phyloP scores from a whole-genome alignment of 2,797 vertebrate genomes.

The Avahi laniger region DNA sequence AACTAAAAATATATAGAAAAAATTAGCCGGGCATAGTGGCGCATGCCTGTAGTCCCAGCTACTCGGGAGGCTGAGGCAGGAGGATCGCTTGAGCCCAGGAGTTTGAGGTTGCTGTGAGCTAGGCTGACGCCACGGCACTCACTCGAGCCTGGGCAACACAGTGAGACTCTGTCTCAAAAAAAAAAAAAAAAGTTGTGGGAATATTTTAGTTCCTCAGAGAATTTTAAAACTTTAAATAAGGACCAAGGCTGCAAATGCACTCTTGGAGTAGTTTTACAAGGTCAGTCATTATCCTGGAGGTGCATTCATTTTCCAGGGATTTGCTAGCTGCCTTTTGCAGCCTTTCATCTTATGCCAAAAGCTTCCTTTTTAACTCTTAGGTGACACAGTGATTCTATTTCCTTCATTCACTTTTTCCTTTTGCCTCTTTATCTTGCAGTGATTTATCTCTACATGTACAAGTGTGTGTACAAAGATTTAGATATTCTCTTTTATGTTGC shows the following conservation, averaged over 20 bases:
- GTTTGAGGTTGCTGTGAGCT: too few species aligned
- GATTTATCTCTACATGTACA: not conserved
- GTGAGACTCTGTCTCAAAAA: too few species aligned
- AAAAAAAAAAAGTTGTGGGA: not conserved
- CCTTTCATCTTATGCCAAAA: not conserved
- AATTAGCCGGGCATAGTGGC: too few species aligned
- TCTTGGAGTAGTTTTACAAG: not conserved
- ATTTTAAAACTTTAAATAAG: not conserved
- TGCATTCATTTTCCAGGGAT: not conserved
- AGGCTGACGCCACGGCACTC: too few species aligned
- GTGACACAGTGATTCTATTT: not conserved
- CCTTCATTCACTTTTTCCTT: slow-evolving; percentile 9
- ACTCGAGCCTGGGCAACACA: too few species aligned
- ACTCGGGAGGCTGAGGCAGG: too few species aligned
- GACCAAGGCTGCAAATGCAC: not conserved
- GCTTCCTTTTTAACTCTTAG: not conserved
- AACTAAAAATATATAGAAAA: too few species aligned
- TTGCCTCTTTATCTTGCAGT: not conserved
- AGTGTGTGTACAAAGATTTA: not conserved
- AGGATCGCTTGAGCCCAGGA: too few species aligned
- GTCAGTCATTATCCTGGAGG: not conserved
- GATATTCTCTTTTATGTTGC: not conserved
- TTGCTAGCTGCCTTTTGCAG: not conserved
- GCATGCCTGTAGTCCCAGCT: too few species aligned
- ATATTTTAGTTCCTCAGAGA: slow-evolving; percentile 7